Percentiles rank a stretch among this genome's conserved stretches.
phyloP scores from a whole-genome alignment of 2,888 invertebrate genomes.

The Gerris lacustris region DNA sequence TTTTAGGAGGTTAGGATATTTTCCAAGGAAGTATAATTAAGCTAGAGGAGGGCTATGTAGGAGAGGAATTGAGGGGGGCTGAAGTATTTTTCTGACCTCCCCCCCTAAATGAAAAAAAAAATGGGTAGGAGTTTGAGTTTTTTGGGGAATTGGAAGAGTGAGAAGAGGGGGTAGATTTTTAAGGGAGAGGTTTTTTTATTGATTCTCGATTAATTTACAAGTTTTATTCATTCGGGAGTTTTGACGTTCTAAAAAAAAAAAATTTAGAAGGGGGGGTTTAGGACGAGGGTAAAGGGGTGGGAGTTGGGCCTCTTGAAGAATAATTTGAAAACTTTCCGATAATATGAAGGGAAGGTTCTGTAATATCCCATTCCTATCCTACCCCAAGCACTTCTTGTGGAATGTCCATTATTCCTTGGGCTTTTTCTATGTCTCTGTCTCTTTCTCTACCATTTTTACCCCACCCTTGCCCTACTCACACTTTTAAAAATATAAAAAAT shows the following conservation, averaged over 20 bases:
- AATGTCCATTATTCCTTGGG: neutral
- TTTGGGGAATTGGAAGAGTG: neutral
- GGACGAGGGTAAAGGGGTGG: too few species aligned
- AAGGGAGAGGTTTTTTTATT: neutral
- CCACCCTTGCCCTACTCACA: neutral
- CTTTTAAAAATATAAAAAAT: neutral
- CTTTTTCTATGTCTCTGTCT: neutral
- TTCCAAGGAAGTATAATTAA: constrained; percentile 1
- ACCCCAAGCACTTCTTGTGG: neutral
- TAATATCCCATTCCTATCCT: neutral
- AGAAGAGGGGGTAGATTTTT: neutral
- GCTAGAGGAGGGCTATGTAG: too few species aligned
- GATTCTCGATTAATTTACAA: constrained; percentile 1
- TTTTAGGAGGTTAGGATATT: neutral
- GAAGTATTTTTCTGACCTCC: neutral
- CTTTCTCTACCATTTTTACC: too few species aligned
- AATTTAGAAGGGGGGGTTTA: neutral
- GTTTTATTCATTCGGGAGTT: constrained; percentile 1
- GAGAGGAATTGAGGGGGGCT: neutral
- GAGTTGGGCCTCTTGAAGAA: constrained; percentile 1
- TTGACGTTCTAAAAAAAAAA: neutral
- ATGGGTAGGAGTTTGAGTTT: neutral
- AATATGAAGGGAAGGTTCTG: constrained; percentile 1
- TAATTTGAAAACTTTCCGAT: constrained; percentile 1
- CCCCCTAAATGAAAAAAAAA: neutral